Evolutionary conservation across 2,797 vertebrate genomes (phyloP).

Genomic region (Microtus agrestis): DNA sequence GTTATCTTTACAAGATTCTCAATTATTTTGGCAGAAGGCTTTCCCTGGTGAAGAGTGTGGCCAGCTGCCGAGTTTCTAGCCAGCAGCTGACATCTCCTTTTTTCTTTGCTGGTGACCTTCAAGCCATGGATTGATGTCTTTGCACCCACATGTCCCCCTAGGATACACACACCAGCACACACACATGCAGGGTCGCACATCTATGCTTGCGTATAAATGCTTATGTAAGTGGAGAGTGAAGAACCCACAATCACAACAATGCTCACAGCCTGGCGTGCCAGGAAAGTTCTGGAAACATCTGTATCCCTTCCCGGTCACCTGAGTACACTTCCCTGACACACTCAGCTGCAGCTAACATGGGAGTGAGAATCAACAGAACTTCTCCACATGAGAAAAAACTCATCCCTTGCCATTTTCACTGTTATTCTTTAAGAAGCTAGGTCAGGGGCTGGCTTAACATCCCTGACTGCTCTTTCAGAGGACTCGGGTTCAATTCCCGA

Average conservation of each 20-base stretch:
- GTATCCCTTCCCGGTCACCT: rapidly evolving
- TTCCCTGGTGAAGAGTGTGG: neutral
- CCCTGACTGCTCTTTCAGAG: neutral
- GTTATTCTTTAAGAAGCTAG: neutral
- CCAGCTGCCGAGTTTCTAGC: conserved; percentile 52
- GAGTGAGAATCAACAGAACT: neutral
- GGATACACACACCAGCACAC: neutral
- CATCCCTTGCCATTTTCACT: neutral
- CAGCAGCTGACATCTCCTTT: neutral
- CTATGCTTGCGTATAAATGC: neutral
- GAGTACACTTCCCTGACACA: neutral
- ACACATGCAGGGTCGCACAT: neutral
- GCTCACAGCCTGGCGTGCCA: no score
- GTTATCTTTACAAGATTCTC: conserved; percentile 65
- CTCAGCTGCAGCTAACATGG: neutral
- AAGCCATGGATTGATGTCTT: neutral
- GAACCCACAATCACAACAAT: neutral
- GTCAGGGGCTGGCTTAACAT: neutral
- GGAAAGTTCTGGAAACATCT: neutral
- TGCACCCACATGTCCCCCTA: neutral
- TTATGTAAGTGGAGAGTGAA: rapidly evolving
- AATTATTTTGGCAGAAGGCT: neutral
- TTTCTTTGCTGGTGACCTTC: neutral
- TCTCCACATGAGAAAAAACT: neutral
- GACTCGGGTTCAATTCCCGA: neutral